phyloP scores from a whole-genome alignment of 2,113 vertebrate genomes.

The Scomber colias region DNA sequence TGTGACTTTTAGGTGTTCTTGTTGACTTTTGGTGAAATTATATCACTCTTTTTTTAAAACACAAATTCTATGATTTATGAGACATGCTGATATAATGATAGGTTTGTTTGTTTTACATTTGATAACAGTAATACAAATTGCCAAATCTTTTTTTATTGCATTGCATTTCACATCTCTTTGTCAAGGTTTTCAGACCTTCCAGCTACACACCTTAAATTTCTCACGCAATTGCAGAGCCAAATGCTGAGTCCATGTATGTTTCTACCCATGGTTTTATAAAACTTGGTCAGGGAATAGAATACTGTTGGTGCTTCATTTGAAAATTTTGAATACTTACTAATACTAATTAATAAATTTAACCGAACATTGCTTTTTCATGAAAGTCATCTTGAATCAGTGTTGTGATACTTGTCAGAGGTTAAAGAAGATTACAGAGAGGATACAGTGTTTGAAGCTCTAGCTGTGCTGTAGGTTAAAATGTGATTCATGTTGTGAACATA shows the following conservation, averaged over 20 bases:
- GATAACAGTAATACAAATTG: too few relatives aligned
- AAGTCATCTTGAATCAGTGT: not conserved
- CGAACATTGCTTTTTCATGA: not conserved
- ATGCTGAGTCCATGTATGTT: conserved; percentile 31
- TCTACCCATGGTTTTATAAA: not conserved
- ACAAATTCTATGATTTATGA: not conserved
- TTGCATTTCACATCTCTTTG: not conserved
- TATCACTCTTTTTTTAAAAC: not conserved
- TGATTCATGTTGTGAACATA: not conserved
- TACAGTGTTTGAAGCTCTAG: not conserved
- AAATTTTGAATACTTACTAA: not conserved
- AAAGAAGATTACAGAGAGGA: not conserved
- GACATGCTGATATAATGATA: not conserved
- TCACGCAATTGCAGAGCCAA: not conserved
- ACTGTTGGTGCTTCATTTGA: not conserved
- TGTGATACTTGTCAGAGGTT: not conserved
- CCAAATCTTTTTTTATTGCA: too few relatives aligned
- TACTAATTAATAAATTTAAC: not conserved
- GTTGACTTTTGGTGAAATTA: not conserved
- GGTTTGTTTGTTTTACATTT: too few relatives aligned
- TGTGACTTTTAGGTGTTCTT: not conserved
- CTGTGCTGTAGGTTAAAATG: not conserved
- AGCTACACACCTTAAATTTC: not conserved
- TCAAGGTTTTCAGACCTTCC: conserved; percentile 29
- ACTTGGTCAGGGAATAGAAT: not conserved